A percentile compares a stretch with the other conserved stretches of the same genome.
Evolutionary conservation across 2,797 vertebrate genomes (phyloP).

Genomic region (Tadarida brasiliensis): DNA sequence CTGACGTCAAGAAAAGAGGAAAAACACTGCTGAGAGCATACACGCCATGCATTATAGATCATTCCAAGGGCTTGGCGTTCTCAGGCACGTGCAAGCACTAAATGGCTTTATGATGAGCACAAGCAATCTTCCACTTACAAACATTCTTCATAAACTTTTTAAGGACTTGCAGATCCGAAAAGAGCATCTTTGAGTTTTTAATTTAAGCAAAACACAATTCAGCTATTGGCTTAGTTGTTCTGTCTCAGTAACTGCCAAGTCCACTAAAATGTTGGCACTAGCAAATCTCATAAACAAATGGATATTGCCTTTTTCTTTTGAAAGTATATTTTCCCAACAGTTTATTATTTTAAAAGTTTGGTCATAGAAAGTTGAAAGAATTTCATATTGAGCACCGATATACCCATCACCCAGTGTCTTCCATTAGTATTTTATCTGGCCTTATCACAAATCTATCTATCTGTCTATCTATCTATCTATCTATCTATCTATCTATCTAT

Average conservation of each 20-base stretch:
- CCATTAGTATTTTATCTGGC: not conserved
- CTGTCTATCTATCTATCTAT: not conserved
- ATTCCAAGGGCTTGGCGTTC: constrained; percentile 87
- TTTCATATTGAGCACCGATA: not conserved
- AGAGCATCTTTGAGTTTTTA: constrained; percentile 76
- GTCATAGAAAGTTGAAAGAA: constrained; percentile 14
- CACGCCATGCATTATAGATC: constrained; percentile 93
- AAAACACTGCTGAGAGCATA: constrained; percentile 91
- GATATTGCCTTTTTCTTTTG: not conserved
- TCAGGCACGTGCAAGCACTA: constrained; percentile 86
- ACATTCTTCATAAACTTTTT: constrained; percentile 79
- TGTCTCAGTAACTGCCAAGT: constrained; percentile 54
- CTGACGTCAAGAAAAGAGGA: constrained; percentile 95
- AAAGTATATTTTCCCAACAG: constrained; percentile 39
- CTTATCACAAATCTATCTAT: not conserved
- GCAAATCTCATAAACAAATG: constrained; percentile 46
- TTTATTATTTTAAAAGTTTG: not conserved
- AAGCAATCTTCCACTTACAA: constrained; percentile 80
- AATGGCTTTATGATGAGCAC: constrained; percentile 89
- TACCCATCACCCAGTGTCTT: not conserved
- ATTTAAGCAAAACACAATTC: constrained; percentile 79
- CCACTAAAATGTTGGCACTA: constrained; percentile 61
- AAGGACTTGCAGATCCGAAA: constrained; percentile 74
- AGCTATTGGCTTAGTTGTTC: constrained; percentile 31
- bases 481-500: not conserved